Evolutionary conservation across 2,113 vertebrate species (phyloP).

Genomic region (Elephas maximus): DNA sequence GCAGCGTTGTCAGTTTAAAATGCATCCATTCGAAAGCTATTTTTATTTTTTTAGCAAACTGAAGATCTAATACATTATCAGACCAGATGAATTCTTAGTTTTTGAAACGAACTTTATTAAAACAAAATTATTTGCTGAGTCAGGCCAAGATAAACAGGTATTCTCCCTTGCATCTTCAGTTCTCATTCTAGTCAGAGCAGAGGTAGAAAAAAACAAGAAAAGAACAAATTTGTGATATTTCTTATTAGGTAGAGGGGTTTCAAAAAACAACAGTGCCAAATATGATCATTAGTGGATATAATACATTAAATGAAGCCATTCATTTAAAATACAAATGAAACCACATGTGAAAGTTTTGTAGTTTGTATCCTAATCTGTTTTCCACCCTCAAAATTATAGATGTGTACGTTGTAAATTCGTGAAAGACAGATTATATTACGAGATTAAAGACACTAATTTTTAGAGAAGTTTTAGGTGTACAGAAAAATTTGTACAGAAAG

Average conservation of each 20-base stretch:
- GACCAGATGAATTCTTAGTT: constrained; percentile 20
- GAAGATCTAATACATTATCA: background rate
- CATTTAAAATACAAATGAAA: background rate
- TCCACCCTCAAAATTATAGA: background rate
- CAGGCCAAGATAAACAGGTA: background rate
- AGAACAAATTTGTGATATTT: background rate
- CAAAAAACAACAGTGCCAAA: background rate
- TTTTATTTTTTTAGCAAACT: constrained; percentile 14
- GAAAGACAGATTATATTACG: background rate
- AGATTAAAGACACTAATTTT: background rate
- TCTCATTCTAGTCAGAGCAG: background rate
- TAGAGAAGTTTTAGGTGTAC: too few relatives aligned
- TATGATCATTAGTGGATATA: background rate
- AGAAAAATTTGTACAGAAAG: too few relatives aligned
- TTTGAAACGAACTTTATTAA: constrained; percentile 23
- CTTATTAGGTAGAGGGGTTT: background rate
- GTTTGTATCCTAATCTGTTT: constrained; percentile 19
- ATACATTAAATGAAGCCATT: constrained; percentile 26
- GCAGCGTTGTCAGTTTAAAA: constrained; percentile 13
- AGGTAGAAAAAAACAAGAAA: background rate
- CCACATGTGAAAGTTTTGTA: background rate
- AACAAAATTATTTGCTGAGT: background rate
- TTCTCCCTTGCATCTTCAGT: background rate
- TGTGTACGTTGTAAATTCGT: constrained; percentile 5
- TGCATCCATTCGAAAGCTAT: background rate